Evolutionary conservation across 2,888 invertebrate genomes (phyloP).

Genomic region (Leptopilina syphax): DNA sequence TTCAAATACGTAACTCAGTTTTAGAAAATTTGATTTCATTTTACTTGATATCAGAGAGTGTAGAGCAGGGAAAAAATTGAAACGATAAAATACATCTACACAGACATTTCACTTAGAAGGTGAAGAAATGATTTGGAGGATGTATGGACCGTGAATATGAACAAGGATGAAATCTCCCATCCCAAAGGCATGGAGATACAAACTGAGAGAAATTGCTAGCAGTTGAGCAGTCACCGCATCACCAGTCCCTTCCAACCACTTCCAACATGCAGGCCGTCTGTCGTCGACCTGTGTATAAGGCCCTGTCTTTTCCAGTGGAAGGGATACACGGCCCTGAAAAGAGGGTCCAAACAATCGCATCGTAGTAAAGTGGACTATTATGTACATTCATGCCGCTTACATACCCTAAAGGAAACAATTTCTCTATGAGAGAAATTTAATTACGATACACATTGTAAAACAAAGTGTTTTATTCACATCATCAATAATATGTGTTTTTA

Average conservation of each 20-base stretch:
- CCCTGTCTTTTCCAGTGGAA: slow-evolving; percentile 50
- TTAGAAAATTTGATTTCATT: too few species aligned
- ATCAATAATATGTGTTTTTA: too few species aligned
- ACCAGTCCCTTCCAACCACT: slow-evolving; percentile 11
- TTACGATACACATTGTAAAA: too few species aligned
- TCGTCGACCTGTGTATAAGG: slow-evolving; percentile 52
- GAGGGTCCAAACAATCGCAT: slow-evolving; percentile 12
- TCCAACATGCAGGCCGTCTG: slow-evolving; percentile 43
- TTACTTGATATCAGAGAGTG: too few species aligned
- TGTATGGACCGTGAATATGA: slow-evolving; percentile 1
- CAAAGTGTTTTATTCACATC: too few species aligned
- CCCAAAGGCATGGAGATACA: slow-evolving; percentile 12
- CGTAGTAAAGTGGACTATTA: slow-evolving; percentile 7
- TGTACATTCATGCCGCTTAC: too few species aligned
- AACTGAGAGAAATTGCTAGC: slow-evolving; percentile 54
- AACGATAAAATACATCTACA: neutral
- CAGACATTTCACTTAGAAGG: neutral
- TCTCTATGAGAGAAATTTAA: too few species aligned
- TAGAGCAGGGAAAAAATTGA: too few species aligned
- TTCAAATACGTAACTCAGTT: neutral
- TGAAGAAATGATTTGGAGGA: neutral
- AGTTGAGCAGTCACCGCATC: slow-evolving; percentile 50
- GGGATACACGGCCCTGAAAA: slow-evolving; percentile 47
- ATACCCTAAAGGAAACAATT: too few species aligned
- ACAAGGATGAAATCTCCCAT: slow-evolving; percentile 25